Evolutionary conservation across 2,888 invertebrate species (phyloP).

Genomic region (Tipula confusa): DNA sequence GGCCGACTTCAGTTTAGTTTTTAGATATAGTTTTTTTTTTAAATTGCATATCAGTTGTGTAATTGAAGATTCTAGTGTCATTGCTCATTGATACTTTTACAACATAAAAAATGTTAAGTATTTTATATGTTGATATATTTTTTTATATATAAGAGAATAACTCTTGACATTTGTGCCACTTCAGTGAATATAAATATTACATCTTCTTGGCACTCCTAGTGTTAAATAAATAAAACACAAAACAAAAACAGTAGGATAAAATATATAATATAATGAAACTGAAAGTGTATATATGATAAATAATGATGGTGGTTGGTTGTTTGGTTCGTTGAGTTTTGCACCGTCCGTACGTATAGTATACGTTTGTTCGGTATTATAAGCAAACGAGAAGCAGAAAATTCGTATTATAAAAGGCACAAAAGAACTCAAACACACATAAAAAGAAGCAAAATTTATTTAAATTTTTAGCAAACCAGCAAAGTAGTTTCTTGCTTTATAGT

Average conservation of each 20-base stretch:
- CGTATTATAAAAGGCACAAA: not conserved
- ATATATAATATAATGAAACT: not conserved
- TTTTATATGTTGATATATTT: not conserved
- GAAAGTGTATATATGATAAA: constrained; percentile 8
- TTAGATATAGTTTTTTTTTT: too few relatives aligned
- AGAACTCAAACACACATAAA: not conserved
- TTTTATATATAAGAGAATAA: not conserved
- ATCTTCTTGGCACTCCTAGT: not conserved
- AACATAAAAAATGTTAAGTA: too few relatives aligned
- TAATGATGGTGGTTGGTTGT: constrained; percentile 21
- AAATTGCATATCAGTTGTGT: too few relatives aligned
- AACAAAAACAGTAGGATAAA: not conserved
- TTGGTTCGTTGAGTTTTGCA: not conserved
- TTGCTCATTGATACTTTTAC: too few relatives aligned
- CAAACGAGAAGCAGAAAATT: not conserved
- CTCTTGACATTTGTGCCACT: not conserved
- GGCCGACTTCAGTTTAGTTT: too few relatives aligned
- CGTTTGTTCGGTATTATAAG: not conserved
- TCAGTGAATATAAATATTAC: not conserved
- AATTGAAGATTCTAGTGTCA: too few relatives aligned
- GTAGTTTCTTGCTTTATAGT: not conserved
- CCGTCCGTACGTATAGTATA: not conserved
- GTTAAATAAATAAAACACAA: not conserved
- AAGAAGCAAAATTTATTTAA: not conserved
- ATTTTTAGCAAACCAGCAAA: not conserved